Evolutionary conservation across 2,888 invertebrate genomes (phyloP).

Genomic region (Heliconius charithonia): DNA sequence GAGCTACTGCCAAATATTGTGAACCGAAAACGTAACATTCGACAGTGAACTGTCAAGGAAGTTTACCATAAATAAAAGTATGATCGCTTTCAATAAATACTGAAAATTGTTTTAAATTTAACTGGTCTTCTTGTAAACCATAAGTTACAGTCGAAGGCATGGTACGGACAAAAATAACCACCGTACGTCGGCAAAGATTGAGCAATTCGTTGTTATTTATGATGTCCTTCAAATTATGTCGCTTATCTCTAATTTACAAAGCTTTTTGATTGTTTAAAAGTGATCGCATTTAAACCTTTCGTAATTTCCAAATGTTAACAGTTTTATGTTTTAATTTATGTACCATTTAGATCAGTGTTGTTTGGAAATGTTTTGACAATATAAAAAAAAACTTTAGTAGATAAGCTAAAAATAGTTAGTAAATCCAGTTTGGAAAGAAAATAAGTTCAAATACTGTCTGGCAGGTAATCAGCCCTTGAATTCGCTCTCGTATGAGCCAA

Average conservation of each 20-base stretch:
- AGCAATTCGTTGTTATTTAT: slow-evolving; percentile 44
- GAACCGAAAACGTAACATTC: slow-evolving; percentile 45
- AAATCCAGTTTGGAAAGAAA: slow-evolving; percentile 68
- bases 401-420: slow-evolving; percentile 71
- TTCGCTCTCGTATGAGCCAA: slow-evolving; percentile 7
- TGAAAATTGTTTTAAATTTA: slow-evolving; percentile 15
- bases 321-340: slow-evolving; percentile 55
- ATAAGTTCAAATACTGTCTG: slow-evolving; percentile 14
- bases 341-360: slow-evolving; percentile 70
- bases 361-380: slow-evolving; percentile 65
- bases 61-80: slow-evolving; percentile 54
- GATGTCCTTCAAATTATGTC: slow-evolving; percentile 53
- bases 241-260: slow-evolving; percentile 52
- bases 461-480: slow-evolving; percentile 29
- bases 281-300: slow-evolving; percentile 65
- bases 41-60: slow-evolving; percentile 68
- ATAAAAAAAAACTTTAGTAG: slow-evolving; percentile 66
- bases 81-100: slow-evolving; percentile 46
- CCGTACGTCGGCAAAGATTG: slow-evolving; percentile 43
- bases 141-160: slow-evolving; percentile 3
- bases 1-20: slow-evolving; percentile 46
- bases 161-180: slow-evolving; percentile 38
- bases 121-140: background rate
- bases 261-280: slow-evolving; percentile 65
- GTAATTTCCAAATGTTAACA: slow-evolving; percentile 57